Evolutionary conservation across 2,888 invertebrate species (phyloP), one percentile per base, ranked within the genome.

Genomic region (Litoditis marina): DNA sequence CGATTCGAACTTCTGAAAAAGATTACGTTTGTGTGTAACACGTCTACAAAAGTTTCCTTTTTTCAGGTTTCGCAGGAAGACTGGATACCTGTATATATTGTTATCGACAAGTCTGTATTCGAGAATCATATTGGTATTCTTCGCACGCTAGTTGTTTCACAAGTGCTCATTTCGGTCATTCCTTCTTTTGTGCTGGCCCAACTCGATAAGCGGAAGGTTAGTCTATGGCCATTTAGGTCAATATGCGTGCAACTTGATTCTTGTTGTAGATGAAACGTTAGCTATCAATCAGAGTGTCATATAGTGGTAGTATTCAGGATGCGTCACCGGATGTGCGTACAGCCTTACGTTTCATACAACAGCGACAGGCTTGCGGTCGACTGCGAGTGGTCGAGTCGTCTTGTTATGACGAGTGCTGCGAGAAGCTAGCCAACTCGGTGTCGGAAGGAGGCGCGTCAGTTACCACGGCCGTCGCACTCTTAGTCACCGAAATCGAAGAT

Each of bases 151-250:
- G n/a, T 39, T 1, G 22, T 16, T 11, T 39, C 36, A 8, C 28
- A 31, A n/a, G 16, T 28, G n/a, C 34, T 57, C 22, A 62, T 62
- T 46, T 39, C 62, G 16, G 31, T 62, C 25, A 42, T 62, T 7
- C 62, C 62, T 8, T 50, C 51, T 1, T 62, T 62, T 39, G 62
- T 62, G 11, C 50, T 62, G n/a, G 51, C 51, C 8, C 36, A 57
- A 36, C 42, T 62, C 32, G 62, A 62, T 31, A 46, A 49, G 28
- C 56, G 56, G 62, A 62, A 62, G 51, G 62, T 62, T 30, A 2
- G 51, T n/a, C n/a, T n/a, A n/a, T n/a, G n/a, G n/a, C n/a, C n/a
- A n/a, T n/a, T n/a, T n/a, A n/a, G n/a, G n/a, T n/a, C n/a, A n/a
- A n/a, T n/a, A n/a, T n/a, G n/a, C n/a, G n/a, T n/a, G n/a, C n/a